Percentiles rank a stretch among this genome's conserved stretches.
Conservation (phyloP, 2,113 vertebrate genomes). For the Capreolus pygargus region DNA sequence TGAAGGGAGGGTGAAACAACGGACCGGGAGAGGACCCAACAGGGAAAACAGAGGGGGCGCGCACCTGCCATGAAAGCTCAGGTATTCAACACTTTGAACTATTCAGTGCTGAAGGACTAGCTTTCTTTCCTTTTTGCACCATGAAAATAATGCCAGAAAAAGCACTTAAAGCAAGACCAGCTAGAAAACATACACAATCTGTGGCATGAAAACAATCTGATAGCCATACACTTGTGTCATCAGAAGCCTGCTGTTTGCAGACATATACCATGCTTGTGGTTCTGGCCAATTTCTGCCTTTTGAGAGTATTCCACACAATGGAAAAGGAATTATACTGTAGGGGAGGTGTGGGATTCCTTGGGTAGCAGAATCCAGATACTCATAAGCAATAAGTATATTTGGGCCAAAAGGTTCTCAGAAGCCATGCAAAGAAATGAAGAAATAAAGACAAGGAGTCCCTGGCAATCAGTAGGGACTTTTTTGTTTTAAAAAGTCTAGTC, state of each 20-base stretch:
- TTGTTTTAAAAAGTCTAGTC: not conserved
- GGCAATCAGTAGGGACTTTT: not conserved
- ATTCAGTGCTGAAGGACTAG: not conserved
- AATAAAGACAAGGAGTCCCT: conserved; percentile 1
- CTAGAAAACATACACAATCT: not conserved
- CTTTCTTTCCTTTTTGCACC: not conserved
- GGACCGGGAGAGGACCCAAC: not conserved
- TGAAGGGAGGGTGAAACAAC: not conserved
- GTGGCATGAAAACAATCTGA: not conserved
- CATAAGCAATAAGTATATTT: not conserved
- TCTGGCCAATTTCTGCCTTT: not conserved
- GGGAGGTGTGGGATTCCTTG: not conserved
- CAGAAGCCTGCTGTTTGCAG: not conserved
- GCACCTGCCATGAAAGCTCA: not conserved
- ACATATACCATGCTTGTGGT: not conserved
- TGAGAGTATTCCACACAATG: not conserved
- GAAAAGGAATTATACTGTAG: not conserved
- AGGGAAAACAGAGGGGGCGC: not conserved
- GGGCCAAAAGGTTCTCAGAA: conserved; percentile 15
- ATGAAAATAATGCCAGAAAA: conserved; percentile 5
- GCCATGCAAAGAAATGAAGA: not conserved
- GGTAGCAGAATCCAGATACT: not conserved
- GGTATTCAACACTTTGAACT: not conserved
- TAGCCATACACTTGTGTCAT: not conserved
- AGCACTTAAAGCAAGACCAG: not conserved